These are phyloP conservation scores for Rattus rattus DNA, from an alignment of 2,113 vertebrate species.

Conservation along the genomic window DNA sequence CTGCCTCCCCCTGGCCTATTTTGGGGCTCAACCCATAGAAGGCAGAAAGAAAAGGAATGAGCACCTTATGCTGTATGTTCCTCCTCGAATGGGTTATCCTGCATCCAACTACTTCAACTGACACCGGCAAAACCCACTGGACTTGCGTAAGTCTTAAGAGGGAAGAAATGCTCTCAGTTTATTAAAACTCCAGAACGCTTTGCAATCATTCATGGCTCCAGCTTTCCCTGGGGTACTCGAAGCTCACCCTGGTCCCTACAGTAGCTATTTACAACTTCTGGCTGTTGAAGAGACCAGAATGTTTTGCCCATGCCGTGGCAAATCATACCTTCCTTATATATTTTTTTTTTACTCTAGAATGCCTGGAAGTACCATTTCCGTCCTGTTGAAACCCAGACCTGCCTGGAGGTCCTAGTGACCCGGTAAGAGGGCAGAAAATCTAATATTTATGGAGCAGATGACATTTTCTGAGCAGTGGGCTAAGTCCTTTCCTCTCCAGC, in stretches of 20 bases:
- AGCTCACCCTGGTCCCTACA: not conserved
- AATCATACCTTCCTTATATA: not conserved
- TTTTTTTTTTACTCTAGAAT: not conserved
- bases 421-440: not conserved
- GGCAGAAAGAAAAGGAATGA: not conserved
- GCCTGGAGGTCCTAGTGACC: not conserved
- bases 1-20: not conserved
- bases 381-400: not conserved
- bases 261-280: not conserved
- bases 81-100: not conserved
- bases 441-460: not conserved
- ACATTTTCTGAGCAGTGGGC: not conserved
- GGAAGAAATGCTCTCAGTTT: not conserved
- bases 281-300: not conserved
- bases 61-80: accelerated
- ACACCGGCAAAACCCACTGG: not conserved
- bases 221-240: not conserved
- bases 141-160: not conserved
- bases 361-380: not conserved
- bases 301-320: not conserved
- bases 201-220: not conserved
- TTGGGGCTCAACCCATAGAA: not conserved
- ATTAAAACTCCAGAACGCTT: not conserved
- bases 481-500: not conserved
- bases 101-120: not conserved